Base-by-base conservation (phyloP, 2,797 vertebrate genomes). In the Buphagus erythrorhynchus region DNA sequence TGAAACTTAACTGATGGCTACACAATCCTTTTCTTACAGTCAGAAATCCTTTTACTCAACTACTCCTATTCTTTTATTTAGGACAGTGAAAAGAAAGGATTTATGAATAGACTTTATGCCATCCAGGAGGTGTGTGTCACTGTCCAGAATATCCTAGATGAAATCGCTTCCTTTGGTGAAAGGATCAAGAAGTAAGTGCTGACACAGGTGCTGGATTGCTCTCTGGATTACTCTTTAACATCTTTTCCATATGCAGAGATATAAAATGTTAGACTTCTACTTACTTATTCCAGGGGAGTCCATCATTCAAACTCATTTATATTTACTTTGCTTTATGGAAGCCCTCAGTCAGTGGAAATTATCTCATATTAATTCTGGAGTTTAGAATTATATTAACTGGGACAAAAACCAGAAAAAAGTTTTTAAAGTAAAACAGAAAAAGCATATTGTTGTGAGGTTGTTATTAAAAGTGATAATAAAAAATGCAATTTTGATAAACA, bases 101-200 rank as follows among this genome's bases (percentile, higher is more conserved):
- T 99, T 98, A 99, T 99, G 98, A 99, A 99, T 98, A 99, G 99
- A 98, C 98, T 99, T 91, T 99, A 99, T 97, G 99, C 99, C 98
- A 99, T 99, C 98, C 99, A 99, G 97, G 99, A 99, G 96, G 99
- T 99, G 94, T 99, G 99, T 97, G 98, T 99, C 98, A 99, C 99
- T 94, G 99, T 99, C 95, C 99, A 99, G 98, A 99, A 98, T 97
- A 98, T 99, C 48, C 99, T 99, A 97, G 99, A 99, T 98, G 99
- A 99, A 98, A 99, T 99, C 94, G 99, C 99, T 97, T 99, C 99
- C 97, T 98, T 99, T 69, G 99, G 99, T 92, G 99, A 99, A 98
- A 98, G 99, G 97, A 99, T 99, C 98, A 99, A 99, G 97, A 99
- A 99, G 99, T 99, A 98, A 99, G 99, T 99, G 94, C 88, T 90